Base-by-base conservation (phyloP, 2,797 vertebrate species). In the Saxicola maurus region DNA sequence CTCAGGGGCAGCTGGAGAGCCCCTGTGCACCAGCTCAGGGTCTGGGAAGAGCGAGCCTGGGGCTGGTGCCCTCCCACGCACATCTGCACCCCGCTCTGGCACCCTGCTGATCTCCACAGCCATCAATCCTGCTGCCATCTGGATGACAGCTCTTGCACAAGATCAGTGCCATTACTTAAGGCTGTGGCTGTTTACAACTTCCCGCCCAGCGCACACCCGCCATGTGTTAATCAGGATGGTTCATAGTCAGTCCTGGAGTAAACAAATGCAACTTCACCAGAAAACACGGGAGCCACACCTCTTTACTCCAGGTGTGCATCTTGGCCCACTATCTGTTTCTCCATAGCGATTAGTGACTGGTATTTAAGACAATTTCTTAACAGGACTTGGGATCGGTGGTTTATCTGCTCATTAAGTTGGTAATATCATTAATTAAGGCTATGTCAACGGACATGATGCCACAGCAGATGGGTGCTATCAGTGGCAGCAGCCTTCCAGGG, bases 331-430 rank as follows among this genome's bases (percentile, higher is more conserved):
- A 17, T 57, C 84, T 86, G 27, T 94, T 94, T 90, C 94, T 92
- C 66, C 86, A 68, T 11, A 87, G 85, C 1, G 68, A 93, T 94
- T 90, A 92, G 90, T 17, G 87, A 69, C 69, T 60, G 78, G 77
- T 93, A 91, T 94, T 91, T 89, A 87, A 91, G 82, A 79, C 87
- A 89, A 86, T 96, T 95, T 95, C 95, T 93, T 94, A 96, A 96
- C 86, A 94, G 59, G 65, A 88, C 49, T 24, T 79, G 73, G 72
- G 82, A 87, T 93, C n/a, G 2, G 56, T 83, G 78, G 75, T 73
- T 95, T 95, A 94, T 94, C 92, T 90, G 55, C 81, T 94, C 77
- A 85, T 90, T 94, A 94, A 75, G 78, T 90, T 40, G 48, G 90
- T 91, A 77, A 94, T 75, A 51, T 86, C 53, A 65, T 94, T 93